phyloP scores from a whole-genome alignment of 2,797 vertebrate species.

The Pseudomugil gertrudae region DNA sequence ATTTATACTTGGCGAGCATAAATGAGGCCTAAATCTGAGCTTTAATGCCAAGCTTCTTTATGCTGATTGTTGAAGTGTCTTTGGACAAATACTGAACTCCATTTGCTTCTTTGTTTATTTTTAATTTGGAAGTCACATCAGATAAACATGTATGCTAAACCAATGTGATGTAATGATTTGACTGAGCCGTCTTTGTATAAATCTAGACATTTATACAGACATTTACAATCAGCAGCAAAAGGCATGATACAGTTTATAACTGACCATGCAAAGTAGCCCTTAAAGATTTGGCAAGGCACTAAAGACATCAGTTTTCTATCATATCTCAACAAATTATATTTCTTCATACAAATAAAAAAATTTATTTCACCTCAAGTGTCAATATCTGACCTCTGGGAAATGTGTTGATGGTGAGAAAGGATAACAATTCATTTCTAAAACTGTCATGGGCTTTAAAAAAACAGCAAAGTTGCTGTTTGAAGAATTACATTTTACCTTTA shows the following conservation, averaged over 20 bases:
- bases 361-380: background rate
- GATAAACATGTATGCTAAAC: background rate
- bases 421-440: background rate
- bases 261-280: background rate
- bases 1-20: background rate
- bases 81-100: background rate
- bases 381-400: background rate
- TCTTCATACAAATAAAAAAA: background rate
- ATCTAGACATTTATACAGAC: background rate
- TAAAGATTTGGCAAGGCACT: background rate
- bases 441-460: background rate
- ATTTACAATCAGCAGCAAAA: background rate
- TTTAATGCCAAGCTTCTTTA: background rate
- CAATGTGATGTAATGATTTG: background rate
- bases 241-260: background rate
- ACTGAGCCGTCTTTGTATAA: background rate
- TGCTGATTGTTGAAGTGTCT: background rate
- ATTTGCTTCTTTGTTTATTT: background rate
- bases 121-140: background rate
- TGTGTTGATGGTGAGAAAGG: background rate
- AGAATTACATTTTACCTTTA: conserved; percentile 6
- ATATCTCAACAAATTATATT: background rate
- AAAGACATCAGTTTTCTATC: background rate
- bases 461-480: background rate
- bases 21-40: background rate